These are phyloP conservation scores for Melanerpes aurifrons DNA, from an alignment of 2,113 vertebrate genomes.

Conservation along the genomic window DNA sequence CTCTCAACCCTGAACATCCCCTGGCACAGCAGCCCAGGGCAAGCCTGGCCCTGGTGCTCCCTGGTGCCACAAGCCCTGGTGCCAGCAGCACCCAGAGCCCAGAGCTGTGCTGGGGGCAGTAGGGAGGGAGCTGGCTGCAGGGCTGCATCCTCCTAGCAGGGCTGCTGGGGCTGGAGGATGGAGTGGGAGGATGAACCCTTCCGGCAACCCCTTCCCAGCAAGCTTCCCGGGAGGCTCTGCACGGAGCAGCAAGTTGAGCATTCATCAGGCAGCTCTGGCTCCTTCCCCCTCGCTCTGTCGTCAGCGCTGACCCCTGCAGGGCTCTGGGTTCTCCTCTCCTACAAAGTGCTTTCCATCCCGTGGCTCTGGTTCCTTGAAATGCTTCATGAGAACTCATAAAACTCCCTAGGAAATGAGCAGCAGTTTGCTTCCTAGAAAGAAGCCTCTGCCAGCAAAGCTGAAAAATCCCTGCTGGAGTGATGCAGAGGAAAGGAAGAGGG, in stretches of 20 bases:
- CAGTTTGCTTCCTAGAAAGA: constrained; percentile 13
- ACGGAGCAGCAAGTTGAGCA: neutral
- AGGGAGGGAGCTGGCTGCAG: neutral
- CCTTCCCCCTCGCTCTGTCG: neutral
- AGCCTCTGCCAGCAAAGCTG: constrained; percentile 2
- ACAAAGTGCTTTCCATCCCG: neutral
- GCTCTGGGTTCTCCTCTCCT: neutral
- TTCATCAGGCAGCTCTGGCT: neutral
- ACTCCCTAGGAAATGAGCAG: neutral
- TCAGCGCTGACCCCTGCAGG: neutral
- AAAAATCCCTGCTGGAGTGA: neutral
- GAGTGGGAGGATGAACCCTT: constrained; percentile 17
- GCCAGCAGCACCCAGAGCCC: accelerated
- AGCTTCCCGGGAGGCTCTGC: neutral
- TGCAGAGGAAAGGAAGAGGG: neutral
- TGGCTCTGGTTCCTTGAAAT: constrained; percentile 27
- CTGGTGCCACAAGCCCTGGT: accelerated
- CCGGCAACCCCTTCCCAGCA: neutral
- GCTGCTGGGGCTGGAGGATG: neutral
- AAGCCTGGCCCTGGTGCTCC: accelerated
- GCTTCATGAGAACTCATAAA: constrained; percentile 15
- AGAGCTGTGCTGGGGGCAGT: neutral
- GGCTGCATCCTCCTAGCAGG: neutral
- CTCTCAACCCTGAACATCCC: too few species aligned
- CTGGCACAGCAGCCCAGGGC: neutral